Conservation (phyloP, 2,888 invertebrate genomes). For the Didymodactylos carnosus region DNA sequence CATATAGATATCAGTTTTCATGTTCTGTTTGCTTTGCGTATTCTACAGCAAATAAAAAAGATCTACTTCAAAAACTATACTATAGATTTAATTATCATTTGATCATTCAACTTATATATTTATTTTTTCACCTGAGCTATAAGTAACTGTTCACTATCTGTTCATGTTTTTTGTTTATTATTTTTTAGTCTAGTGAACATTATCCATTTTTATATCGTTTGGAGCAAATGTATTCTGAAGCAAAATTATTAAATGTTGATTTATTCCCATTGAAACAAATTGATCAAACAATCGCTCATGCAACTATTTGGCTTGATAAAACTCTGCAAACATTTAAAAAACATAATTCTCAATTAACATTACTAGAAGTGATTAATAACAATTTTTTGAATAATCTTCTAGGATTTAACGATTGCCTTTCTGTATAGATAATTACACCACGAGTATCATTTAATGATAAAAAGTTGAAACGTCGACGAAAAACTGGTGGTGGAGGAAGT, state of each 20-base stretch:
- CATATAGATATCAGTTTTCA: no score
- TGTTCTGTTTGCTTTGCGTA: no score
- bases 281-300: background rate
- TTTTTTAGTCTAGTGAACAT: no score
- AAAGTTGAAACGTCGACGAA: background rate
- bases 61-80: no score
- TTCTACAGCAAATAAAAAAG: no score
- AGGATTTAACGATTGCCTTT: background rate
- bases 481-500: background rate
- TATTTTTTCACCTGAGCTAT: no score
- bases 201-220: background rate
- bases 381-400: background rate
- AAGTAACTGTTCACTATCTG: no score
- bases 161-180: no score
- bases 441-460: background rate
- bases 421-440: background rate
- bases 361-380: background rate
- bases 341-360: background rate
- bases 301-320: background rate
- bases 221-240: background rate
- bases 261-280: background rate
- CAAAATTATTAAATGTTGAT: background rate
- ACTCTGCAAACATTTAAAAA: background rate
- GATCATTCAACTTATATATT: no score
- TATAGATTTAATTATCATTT: no score